A percentile compares a stretch with the other conserved stretches of the same genome.
phyloP scores from a whole-genome alignment of 35 echinoderm and acorn worm genomes.

The Holothuria glaberrima region DNA sequence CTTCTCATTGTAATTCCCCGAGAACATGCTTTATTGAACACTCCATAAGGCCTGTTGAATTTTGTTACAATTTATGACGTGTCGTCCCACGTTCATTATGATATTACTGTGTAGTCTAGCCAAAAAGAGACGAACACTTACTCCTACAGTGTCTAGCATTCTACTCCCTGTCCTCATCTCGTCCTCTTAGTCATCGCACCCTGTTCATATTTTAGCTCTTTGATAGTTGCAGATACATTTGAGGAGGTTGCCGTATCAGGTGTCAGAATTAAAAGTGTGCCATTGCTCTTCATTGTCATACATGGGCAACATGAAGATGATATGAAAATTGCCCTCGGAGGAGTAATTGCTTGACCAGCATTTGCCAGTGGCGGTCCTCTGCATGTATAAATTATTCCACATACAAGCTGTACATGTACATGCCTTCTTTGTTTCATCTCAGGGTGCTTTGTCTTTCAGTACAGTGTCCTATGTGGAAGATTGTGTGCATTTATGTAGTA shows the following conservation, averaged over 20 bases:
- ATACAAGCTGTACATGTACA: too few species aligned
- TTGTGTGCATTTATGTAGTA: too few species aligned
- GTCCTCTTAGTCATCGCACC: constrained; percentile 7
- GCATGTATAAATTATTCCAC: constrained; percentile 46
- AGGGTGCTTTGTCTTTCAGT: too few species aligned
- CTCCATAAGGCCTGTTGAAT: constrained; percentile 30
- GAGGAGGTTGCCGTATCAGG: constrained; percentile 31
- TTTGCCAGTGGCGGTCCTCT: constrained; percentile 9
- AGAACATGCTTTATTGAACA: neutral
- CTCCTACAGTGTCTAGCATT: constrained; percentile 31
- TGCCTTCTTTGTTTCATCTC: too few species aligned
- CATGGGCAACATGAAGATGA: constrained; percentile 44
- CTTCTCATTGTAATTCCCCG: neutral
- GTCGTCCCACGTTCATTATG: constrained; percentile 36
- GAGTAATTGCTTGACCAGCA: constrained; percentile 52
- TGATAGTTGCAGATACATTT: constrained; percentile 1
- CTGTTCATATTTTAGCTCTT: constrained; percentile 17
- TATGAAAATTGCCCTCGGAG: constrained; percentile 45
- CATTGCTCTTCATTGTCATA: constrained; percentile 44
- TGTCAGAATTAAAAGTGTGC: constrained; percentile 26
- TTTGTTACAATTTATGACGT: constrained; percentile 45
- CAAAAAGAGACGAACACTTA: constrained; percentile 16
- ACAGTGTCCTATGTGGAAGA: too few species aligned
- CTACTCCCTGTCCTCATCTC: constrained; percentile 25
- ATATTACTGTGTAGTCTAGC: constrained; percentile 16